Percentiles rank a stretch among this genome's conserved stretches.
phyloP scores from a whole-genome alignment of 2,888 invertebrate genomes.

The Stenichneumon culpator region DNA sequence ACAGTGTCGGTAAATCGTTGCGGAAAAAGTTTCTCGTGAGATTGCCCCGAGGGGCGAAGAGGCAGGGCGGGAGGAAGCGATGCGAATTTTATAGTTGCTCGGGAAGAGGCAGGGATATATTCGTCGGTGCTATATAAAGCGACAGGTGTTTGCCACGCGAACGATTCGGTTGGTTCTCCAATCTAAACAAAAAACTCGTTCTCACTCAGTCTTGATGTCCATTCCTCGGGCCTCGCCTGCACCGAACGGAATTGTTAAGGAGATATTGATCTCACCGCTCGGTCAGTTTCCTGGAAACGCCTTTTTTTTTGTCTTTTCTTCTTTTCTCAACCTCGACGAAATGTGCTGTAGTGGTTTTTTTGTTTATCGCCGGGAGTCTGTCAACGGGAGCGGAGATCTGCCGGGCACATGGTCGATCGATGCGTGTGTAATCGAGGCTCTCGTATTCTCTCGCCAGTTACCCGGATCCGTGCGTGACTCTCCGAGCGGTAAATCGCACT shows the following conservation, averaged over 20 bases:
- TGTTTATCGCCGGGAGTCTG: constrained; percentile 5
- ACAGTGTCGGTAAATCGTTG: neutral
- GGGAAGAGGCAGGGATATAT: neutral
- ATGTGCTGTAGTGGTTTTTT: neutral
- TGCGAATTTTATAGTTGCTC: neutral
- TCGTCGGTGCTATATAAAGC: constrained; percentile 57
- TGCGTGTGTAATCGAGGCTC: neutral
- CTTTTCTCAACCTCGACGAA: neutral
- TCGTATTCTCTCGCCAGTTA: neutral
- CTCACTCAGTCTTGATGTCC: neutral
- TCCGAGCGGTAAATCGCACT: constrained; percentile 12
- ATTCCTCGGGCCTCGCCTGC: neutral
- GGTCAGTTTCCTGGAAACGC: neutral
- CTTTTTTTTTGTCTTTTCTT: neutral
- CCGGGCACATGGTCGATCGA: constrained; percentile 38
- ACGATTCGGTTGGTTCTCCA: neutral
- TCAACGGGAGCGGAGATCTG: constrained; percentile 34
- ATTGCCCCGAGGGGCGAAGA: neutral
- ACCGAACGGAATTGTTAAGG: neutral
- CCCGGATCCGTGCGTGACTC: neutral
- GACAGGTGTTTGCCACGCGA: constrained; percentile 15
- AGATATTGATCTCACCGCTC: neutral
- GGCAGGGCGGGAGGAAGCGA: neutral
- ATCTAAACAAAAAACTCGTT: constrained; percentile 6
- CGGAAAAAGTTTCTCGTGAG: constrained; percentile 11